A percentile compares a stretch with the other conserved stretches of the same genome.
Conservation (phyloP, 2,888 invertebrate species). For the Rutpela maculata region DNA sequence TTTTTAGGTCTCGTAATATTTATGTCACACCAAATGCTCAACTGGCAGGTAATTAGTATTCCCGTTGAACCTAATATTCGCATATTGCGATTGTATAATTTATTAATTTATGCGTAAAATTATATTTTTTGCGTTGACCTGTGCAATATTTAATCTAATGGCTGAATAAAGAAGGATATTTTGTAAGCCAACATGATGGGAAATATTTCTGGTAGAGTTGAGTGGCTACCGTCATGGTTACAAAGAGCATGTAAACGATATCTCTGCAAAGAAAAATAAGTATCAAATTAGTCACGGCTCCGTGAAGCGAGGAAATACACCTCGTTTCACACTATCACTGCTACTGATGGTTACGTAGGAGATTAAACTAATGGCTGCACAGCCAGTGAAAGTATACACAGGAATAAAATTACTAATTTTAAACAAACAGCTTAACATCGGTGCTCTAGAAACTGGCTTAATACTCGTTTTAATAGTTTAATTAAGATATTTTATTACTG, state of each 20-base stretch:
- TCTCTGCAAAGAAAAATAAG: slow-evolving; percentile 69
- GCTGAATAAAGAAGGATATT: slow-evolving; percentile 10
- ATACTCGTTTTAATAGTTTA: slow-evolving; percentile 13
- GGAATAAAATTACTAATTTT: slow-evolving; percentile 27
- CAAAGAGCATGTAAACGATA: slow-evolving; percentile 71
- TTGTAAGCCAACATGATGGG: slow-evolving; percentile 19
- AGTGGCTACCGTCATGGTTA: slow-evolving; percentile 64
- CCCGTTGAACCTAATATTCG: too few relatives aligned
- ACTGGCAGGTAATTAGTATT: too few relatives aligned
- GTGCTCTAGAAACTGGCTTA: slow-evolving; percentile 11
- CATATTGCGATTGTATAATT: neutral
- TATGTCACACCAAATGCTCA: too few relatives aligned
- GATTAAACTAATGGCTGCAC: slow-evolving; percentile 47
- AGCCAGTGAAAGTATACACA: slow-evolving; percentile 25
- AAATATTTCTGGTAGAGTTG: slow-evolving; percentile 41
- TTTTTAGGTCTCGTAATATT: too few relatives aligned
- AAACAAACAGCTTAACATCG: slow-evolving; percentile 28
- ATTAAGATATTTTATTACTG: slow-evolving; percentile 33
- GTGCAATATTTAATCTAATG: slow-evolving; percentile 2
- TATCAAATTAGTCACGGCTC: slow-evolving; percentile 71
- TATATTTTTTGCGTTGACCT: neutral
- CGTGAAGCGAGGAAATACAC: slow-evolving; percentile 72
- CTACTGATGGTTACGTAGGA: slow-evolving; percentile 62
- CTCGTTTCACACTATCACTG: slow-evolving; percentile 72
- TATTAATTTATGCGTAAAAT: neutral